Percentiles rank a stretch among this genome's conserved stretches.
These are phyloP conservation scores for Disparrhopalites patrizii DNA, from an alignment of 2,888 invertebrate genomes.

Conservation along the genomic window DNA sequence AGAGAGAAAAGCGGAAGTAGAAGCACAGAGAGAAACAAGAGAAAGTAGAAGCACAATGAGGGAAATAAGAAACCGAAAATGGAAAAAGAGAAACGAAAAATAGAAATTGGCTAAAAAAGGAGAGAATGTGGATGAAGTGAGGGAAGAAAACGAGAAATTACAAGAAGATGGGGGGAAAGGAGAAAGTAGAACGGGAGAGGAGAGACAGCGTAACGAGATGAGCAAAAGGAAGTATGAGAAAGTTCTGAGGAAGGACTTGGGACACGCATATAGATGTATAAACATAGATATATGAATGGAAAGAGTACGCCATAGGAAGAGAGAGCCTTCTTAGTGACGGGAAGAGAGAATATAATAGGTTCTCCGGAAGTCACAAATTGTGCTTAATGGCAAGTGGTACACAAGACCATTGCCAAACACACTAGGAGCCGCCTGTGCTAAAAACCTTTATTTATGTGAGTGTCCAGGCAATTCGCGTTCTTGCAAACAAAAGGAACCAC, in stretches of 20 bases:
- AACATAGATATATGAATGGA: too few species aligned
- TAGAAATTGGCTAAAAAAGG: neutral
- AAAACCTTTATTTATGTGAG: constrained; percentile 2
- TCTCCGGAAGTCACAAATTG: constrained; percentile 17
- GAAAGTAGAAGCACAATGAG: neutral
- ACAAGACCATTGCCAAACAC: neutral
- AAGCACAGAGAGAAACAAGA: neutral
- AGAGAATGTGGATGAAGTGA: neutral
- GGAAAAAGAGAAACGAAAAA: neutral
- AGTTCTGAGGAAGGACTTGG: neutral
- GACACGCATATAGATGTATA: too few species aligned
- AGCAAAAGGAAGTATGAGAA: neutral
- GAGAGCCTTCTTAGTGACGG: too few species aligned
- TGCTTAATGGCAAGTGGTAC: constrained; percentile 3
- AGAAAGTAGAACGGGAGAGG: neutral
- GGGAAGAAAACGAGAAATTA: neutral
- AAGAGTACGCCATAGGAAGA: too few species aligned
- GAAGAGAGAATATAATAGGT: neutral
- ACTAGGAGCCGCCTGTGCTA: neutral
- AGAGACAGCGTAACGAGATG: neutral
- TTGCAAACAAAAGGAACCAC: neutral
- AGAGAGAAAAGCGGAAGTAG: neutral
- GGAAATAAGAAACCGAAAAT: neutral
- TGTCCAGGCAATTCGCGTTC: neutral
- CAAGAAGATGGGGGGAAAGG: neutral